Conservation (phyloP, 2,888 invertebrate species). For the Alsophila aescularia region DNA sequence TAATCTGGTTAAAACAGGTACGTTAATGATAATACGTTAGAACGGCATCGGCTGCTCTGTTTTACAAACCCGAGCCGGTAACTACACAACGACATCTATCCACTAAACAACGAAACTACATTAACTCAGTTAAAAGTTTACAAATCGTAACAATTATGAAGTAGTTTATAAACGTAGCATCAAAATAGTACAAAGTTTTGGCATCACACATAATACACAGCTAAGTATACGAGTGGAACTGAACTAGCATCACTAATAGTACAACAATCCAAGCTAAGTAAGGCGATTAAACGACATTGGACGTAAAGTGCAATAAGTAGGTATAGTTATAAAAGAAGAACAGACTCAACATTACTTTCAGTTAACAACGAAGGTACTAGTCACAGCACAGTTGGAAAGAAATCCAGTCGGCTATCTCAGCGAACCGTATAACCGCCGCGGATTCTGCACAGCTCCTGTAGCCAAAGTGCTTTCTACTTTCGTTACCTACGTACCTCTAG, state of each 20-base stretch:
- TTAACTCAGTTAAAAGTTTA: conserved; percentile 40
- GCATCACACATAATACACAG: conserved; percentile 61
- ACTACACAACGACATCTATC: conserved; percentile 14
- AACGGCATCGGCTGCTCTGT: conserved; percentile 45
- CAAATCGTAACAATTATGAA: conserved; percentile 49
- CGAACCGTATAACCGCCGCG: conserved; percentile 9
- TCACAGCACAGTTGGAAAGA: conserved; percentile 32
- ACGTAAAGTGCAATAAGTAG: conserved; percentile 33
- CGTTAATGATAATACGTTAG: conserved; percentile 46
- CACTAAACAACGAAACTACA: conserved; percentile 27
- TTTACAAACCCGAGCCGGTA: conserved; percentile 29
- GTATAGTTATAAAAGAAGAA: conserved; percentile 17
- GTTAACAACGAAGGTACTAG: conserved; percentile 26
- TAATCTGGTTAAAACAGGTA: conserved; percentile 67
- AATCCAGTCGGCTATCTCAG: conserved; percentile 17
- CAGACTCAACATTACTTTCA: conserved; percentile 15
- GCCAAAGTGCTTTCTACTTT: no score
- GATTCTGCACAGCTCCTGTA: no score
- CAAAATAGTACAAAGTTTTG: conserved; percentile 62
- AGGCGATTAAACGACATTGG: conserved; percentile 49
- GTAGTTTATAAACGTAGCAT: conserved; percentile 50
- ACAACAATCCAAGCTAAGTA: conserved; percentile 51
- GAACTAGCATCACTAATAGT: conserved; percentile 60
- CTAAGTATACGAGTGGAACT: conserved; percentile 44
- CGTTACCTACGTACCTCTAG: no score